Base-by-base conservation (phyloP, 1,140 invertebrate species). In the Drosophila hydei region DNA sequence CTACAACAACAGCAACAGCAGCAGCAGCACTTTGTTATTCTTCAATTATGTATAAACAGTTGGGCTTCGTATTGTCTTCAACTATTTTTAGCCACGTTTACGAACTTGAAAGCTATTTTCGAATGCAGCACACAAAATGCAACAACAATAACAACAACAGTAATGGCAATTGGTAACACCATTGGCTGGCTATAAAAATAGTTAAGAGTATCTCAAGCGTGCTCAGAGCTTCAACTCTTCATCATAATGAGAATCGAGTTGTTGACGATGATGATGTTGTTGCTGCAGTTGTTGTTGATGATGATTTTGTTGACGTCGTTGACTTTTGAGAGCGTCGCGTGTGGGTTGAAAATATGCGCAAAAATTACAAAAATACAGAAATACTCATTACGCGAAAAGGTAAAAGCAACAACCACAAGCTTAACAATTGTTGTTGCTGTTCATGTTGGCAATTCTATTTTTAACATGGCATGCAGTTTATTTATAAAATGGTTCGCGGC, bases 391-490 rank as follows among this genome's bases (percentile, higher is more conserved):
- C 60, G 52, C 59, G 52, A 68, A 47, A 58, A 9, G 56, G 38
- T 65, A 60, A 43, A 62, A 69, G n/a, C 58, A 75, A 65, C 40
- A 56, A 73, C 19, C 58, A 64, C 45, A 54, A 7, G 36, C 38
- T 56, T 38, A 68, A 65, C 33, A 67, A 78, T 63, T 84, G 69
- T 43, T 68, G 40, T 54, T 60, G 43, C 50, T 60, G 43, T 64
- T 56, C 50, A 50, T 55, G 59, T 59, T 72, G 43, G 51, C 69
- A 73, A 69, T 70, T 79, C 79, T 84, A 84, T 84, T 84, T 84
- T 84, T 84, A 84, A 72, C 79, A 74, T 40, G 62, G 69, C 73
- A 79, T 84, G 79, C 79, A 84, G 76, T 84, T 84, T 84, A 84
- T 84, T 84, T 79, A 84, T 84, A 84, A 84, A 85, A 73, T 63